Percentiles rank a stretch among this genome's conserved stretches.
phyloP scores from a whole-genome alignment of 1,140 invertebrate species.

The Idris sp. region DNA sequence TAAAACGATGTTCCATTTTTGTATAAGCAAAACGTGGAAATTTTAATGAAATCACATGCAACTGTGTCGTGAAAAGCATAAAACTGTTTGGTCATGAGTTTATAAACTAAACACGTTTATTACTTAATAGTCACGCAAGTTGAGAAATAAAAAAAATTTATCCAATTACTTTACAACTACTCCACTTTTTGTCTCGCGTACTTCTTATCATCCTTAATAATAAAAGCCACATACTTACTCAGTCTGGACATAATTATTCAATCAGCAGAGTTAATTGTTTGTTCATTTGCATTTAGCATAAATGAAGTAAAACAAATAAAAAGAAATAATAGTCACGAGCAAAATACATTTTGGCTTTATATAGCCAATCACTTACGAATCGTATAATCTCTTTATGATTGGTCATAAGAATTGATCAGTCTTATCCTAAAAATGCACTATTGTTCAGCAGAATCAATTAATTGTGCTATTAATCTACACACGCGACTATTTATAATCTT shows the following conservation, averaged over 20 bases:
- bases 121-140: conserved; percentile 33
- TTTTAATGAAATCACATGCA: conserved; percentile 48
- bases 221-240: conserved; percentile 9
- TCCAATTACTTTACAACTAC: conserved; percentile 28
- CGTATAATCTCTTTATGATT: conserved; percentile 25
- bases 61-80: conserved; percentile 37
- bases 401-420: conserved; percentile 15
- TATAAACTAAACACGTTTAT: conserved; percentile 47
- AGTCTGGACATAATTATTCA: conserved; percentile 55
- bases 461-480: conserved; percentile 39
- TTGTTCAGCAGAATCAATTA: conserved; percentile 2
- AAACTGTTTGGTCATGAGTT: conserved; percentile 33
- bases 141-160: conserved; percentile 4
- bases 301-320: too few relatives aligned
- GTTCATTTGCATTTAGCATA: conserved; percentile 12
- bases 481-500: conserved; percentile 27
- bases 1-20: conserved; percentile 35
- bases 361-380: conserved; percentile 39
- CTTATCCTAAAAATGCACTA: conserved; percentile 22
- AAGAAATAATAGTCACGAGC: too few relatives aligned
- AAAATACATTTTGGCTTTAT: conserved; percentile 6
- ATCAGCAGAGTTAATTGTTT: conserved; percentile 33
- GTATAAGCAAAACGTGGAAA: conserved; percentile 27
- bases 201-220: conserved; percentile 7
- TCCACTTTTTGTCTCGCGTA: conserved; percentile 22